These are phyloP conservation scores for Myotis findleyi DNA, from an alignment of 2,797 vertebrate species.

Conservation along the genomic window DNA sequence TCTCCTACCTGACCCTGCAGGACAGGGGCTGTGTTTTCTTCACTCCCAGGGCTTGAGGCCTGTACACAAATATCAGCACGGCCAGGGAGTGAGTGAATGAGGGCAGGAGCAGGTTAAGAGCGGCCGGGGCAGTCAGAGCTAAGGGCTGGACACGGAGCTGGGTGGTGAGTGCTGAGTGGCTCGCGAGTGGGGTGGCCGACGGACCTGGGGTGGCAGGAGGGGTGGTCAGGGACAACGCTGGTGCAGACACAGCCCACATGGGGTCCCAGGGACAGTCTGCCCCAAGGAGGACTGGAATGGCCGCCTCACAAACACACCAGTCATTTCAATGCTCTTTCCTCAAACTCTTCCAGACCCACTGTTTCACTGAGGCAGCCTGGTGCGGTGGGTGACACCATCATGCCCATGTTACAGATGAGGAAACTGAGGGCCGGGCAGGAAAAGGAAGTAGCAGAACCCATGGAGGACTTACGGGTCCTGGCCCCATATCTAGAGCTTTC, in stretches of 20 bases:
- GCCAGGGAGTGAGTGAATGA: neutral
- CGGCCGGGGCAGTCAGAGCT: accelerated
- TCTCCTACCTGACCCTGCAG: neutral
- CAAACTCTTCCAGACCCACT: neutral
- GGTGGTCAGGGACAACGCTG: neutral
- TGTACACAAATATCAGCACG: neutral
- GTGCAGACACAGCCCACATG: neutral
- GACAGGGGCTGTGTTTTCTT: neutral
- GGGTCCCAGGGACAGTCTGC: neutral
- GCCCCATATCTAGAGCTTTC: neutral
- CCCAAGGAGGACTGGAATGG: neutral
- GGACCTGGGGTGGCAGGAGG: neutral
- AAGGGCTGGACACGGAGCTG: neutral
- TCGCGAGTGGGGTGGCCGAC: neutral
- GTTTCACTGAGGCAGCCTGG: neutral
- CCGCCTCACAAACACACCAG: neutral
- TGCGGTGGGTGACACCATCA: neutral
- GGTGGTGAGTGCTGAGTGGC: neutral
- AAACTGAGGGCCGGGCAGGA: neutral
- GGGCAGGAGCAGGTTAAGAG: neutral
- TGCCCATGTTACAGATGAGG: neutral
- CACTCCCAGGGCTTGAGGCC: neutral
- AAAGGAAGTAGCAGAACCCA: neutral
- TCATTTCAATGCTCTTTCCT: neutral
- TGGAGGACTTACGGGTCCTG: neutral